Percentiles rank a stretch among this genome's conserved stretches.
Evolutionary conservation across 2,113 vertebrate genomes (phyloP).

Genomic region (Hemibagrus wyckioides): DNA sequence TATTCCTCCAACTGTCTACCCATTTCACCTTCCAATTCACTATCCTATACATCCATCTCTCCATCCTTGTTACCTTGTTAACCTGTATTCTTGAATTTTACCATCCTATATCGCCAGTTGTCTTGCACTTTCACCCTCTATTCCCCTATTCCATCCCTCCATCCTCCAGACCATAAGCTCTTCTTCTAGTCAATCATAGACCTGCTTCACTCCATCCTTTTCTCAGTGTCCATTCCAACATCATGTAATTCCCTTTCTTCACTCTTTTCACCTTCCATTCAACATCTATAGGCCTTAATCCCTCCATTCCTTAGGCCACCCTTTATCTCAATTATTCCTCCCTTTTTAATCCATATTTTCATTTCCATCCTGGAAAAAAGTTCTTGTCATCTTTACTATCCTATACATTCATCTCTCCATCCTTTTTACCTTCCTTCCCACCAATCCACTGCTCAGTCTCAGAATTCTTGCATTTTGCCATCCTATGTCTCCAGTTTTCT

Average conservation of each 20-base stretch:
- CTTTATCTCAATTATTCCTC: not conserved
- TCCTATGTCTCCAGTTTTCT: too few species aligned
- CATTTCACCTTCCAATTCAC: not conserved
- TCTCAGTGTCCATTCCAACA: not conserved
- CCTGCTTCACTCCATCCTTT: not conserved
- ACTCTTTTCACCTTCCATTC: not conserved
- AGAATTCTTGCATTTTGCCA: too few species aligned
- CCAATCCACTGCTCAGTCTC: too few species aligned
- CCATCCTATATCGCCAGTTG: not conserved
- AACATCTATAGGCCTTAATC: not conserved
- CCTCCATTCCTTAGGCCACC: not conserved
- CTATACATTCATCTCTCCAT: not conserved
- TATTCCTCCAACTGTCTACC: too few species aligned
- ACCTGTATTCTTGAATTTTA: not conserved
- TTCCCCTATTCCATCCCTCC: not conserved
- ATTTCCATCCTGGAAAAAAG: not conserved
- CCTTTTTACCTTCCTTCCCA: too few species aligned
- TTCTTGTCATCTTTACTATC: not conserved
- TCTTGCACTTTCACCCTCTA: not conserved
- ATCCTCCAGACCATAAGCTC: not conserved
- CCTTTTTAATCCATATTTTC: not conserved
- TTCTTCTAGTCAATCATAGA: constrained; percentile 32
- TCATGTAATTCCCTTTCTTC: not conserved
- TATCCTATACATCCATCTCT: not conserved
- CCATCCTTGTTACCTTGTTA: not conserved